Conservation (phyloP, 2,888 invertebrate species). For the Andrena flavipes region DNA sequence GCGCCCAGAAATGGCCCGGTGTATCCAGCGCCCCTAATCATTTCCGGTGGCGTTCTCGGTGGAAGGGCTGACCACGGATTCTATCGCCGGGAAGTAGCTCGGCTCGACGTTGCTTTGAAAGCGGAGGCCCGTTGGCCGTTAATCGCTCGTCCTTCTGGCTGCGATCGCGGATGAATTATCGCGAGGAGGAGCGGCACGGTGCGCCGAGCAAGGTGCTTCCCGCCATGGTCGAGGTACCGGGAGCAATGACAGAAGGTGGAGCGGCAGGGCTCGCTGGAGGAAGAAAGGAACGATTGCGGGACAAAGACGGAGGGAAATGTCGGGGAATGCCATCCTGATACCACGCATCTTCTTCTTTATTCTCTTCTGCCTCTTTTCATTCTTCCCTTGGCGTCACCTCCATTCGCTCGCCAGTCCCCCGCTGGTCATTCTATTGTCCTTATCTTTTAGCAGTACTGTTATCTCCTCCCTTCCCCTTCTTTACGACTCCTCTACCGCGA, state of each 20-base stretch:
- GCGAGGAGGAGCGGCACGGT: constrained; percentile 12
- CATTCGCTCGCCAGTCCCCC: neutral
- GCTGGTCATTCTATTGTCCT: constrained; percentile 19
- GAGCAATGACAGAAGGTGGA: constrained; percentile 54
- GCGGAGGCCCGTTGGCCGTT: neutral
- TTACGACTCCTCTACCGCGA: too few relatives aligned
- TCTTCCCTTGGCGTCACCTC: neutral
- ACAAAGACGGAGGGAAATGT: constrained; percentile 48
- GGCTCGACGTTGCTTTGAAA: neutral
- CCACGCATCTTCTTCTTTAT: constrained; percentile 25
- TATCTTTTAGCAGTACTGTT: constrained; percentile 5
- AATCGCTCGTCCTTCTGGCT: constrained; percentile 22
- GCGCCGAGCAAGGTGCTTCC: constrained; percentile 61
- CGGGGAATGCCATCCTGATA: constrained; percentile 54
- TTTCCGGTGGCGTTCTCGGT: too few relatives aligned
- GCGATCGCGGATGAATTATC: constrained; percentile 33
- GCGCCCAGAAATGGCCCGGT: neutral
- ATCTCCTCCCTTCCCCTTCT: neutral
- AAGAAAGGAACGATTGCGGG: constrained; percentile 30
- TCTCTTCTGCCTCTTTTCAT: constrained; percentile 4
- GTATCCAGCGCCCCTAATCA: neutral
- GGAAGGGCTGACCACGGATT: too few relatives aligned
- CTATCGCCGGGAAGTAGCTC: neutral
- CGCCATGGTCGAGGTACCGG: constrained; percentile 39
- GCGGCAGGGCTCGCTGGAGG: constrained; percentile 35